These are phyloP conservation scores for Drosophila setosimentum DNA, from an alignment of 2,888 invertebrate species.

Conservation along the genomic window DNA sequence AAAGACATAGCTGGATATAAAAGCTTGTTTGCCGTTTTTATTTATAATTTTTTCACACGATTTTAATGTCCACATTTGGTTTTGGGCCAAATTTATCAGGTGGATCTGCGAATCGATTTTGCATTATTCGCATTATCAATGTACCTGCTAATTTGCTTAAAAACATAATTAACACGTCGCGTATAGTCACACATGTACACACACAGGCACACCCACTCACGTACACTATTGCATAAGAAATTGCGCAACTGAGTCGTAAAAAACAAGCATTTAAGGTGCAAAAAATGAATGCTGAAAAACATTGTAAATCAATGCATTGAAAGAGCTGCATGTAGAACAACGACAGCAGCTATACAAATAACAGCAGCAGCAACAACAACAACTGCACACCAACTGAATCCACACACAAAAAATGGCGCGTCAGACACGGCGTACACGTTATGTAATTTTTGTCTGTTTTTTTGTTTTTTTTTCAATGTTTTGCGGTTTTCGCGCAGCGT, in stretches of 20 bases:
- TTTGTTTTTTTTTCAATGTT: slow-evolving; percentile 41
- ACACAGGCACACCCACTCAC: slow-evolving; percentile 4
- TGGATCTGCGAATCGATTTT: slow-evolving; percentile 64
- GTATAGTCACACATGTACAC: slow-evolving; percentile 8
- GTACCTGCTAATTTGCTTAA: slow-evolving; percentile 77
- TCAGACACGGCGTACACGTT: slow-evolving; percentile 59
- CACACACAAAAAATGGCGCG: slow-evolving; percentile 25
- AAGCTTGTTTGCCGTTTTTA: slow-evolving; percentile 34
- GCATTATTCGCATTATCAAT: slow-evolving; percentile 64
- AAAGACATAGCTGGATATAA: background rate
- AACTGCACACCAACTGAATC: slow-evolving; percentile 14
- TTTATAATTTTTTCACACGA: slow-evolving; percentile 22
- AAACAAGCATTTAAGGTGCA: slow-evolving; percentile 48
- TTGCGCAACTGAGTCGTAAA: slow-evolving; percentile 66
- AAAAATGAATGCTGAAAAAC: slow-evolving; percentile 47
- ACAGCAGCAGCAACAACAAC: background rate
- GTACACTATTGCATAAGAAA: slow-evolving; percentile 4
- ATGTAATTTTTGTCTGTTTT: slow-evolving; percentile 37
- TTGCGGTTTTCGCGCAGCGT: slow-evolving; percentile 48
- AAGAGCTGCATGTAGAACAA: slow-evolving; percentile 28
- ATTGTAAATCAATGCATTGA: slow-evolving; percentile 69
- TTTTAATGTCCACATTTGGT: slow-evolving; percentile 20
- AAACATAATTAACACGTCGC: slow-evolving; percentile 76
- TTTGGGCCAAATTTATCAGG: slow-evolving; percentile 63
- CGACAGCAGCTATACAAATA: slow-evolving; percentile 27